phyloP scores from a whole-genome alignment of 2,113 vertebrate genomes.

The Maccullochella peelii region DNA sequence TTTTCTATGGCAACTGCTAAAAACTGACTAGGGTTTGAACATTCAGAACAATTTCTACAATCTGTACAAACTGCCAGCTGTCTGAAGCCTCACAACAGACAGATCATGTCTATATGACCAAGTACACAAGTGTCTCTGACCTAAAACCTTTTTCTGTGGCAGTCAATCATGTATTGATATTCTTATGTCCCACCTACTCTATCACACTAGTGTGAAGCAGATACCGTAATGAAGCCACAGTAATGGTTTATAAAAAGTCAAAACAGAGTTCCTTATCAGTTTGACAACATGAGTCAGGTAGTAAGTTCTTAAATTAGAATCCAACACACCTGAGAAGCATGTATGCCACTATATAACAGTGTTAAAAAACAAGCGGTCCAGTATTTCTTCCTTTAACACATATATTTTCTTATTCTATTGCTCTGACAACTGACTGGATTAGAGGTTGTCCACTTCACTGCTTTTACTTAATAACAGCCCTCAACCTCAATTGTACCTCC shows the following conservation, averaged over 20 bases:
- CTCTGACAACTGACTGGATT: slow-evolving; percentile 38
- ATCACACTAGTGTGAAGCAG: not conserved
- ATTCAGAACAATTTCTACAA: not conserved
- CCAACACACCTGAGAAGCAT: not conserved
- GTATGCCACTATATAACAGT: not conserved
- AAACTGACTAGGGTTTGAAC: not conserved
- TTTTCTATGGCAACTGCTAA: slow-evolving; percentile 5
- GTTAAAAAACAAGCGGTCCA: not conserved
- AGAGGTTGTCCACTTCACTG: slow-evolving; percentile 51
- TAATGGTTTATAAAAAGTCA: not conserved
- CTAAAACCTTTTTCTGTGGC: not conserved
- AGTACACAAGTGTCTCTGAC: not conserved
- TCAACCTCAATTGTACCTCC: slow-evolving; percentile 50
- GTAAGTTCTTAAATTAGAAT: not conserved
- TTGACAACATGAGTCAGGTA: not conserved
- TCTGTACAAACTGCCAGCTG: slow-evolving; percentile 6
- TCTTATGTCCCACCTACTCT: not conserved
- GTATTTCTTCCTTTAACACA: slow-evolving; percentile 6
- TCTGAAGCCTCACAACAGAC: not conserved
- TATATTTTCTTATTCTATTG: slow-evolving; percentile 24
- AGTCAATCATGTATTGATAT: not conserved
- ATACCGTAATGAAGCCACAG: not conserved
- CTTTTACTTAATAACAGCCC: slow-evolving; percentile 64
- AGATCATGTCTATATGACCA: not conserved
- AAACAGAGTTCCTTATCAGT: not conserved